Conservation (phyloP, 2,797 vertebrate species). For the Rhabdomys pumilio region DNA sequence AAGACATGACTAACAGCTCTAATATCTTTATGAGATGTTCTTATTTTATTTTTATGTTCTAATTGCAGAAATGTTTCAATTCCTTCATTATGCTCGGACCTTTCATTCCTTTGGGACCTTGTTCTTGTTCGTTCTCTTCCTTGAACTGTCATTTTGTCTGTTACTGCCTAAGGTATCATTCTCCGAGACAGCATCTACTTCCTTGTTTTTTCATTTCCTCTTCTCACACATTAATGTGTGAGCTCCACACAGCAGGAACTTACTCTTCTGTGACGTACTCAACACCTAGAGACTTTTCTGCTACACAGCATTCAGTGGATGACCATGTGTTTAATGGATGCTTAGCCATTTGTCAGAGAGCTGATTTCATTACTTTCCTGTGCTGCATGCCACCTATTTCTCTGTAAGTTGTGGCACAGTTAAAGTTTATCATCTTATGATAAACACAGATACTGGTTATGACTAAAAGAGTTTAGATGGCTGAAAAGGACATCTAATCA, state of each 20-base stretch:
- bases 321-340: conserved; percentile 35
- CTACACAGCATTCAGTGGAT: not conserved
- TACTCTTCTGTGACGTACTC: not conserved
- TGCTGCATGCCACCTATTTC: not conserved
- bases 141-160: conserved; percentile 8
- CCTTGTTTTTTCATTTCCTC: conserved; percentile 1
- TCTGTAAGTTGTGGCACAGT: not conserved
- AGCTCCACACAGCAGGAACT: not conserved
- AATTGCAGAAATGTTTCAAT: conserved; percentile 34
- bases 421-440: conserved; percentile 46
- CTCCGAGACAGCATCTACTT: conserved; percentile 10
- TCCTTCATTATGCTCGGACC: not conserved
- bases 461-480: conserved; percentile 47
- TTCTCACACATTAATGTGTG: not conserved
- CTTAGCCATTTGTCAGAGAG: conserved; percentile 38
- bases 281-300: not conserved
- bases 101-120: not conserved
- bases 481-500: conserved; percentile 31
- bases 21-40: not conserved
- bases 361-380: not conserved
- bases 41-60: conserved; percentile 11
- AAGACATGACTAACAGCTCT: conserved; percentile 2
- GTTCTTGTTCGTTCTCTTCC: not conserved
- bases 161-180: not conserved
- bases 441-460: not conserved